Conservation (phyloP, 2,888 invertebrate species). For the Andrena hattorfiana region DNA sequence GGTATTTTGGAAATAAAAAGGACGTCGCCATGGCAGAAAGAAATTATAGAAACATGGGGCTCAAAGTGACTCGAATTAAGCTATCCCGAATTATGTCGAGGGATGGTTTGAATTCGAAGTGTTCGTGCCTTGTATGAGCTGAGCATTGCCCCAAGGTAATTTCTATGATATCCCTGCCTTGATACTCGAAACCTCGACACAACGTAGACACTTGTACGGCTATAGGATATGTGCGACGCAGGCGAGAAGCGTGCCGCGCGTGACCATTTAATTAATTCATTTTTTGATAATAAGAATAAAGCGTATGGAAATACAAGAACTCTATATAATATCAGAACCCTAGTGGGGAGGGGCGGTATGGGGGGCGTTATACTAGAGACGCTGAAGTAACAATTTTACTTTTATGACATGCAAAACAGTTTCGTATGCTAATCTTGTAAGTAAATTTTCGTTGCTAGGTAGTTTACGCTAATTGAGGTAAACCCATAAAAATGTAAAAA, state of each 20-base stretch:
- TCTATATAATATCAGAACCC: not conserved
- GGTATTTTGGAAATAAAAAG: too few species aligned
- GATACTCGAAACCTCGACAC: slow-evolving; percentile 31
- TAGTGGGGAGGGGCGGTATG: too few species aligned
- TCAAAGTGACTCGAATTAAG: too few species aligned
- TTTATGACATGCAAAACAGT: too few species aligned
- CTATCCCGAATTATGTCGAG: slow-evolving; percentile 21
- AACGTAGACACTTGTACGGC: slow-evolving; percentile 30
- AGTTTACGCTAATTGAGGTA: too few species aligned
- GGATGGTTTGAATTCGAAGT: slow-evolving; percentile 6
- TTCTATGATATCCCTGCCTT: slow-evolving; percentile 13
- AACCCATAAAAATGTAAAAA: too few species aligned
- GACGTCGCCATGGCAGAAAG: too few species aligned
- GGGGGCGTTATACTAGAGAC: not conserved
- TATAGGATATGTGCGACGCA: not conserved
- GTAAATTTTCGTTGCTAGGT: too few species aligned
- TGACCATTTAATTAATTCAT: slow-evolving; percentile 35
- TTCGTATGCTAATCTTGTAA: too few species aligned
- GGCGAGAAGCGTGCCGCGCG: slow-evolving; percentile 18
- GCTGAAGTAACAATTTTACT: not conserved
- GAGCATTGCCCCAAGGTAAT: slow-evolving; percentile 15
- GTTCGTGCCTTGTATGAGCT: too few species aligned
- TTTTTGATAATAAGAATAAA: not conserved
- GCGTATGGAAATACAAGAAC: not conserved
- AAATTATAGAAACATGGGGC: too few species aligned